These are phyloP conservation scores for Volucella bombylans DNA, from an alignment of 2,888 invertebrate genomes.

Conservation along the genomic window DNA sequence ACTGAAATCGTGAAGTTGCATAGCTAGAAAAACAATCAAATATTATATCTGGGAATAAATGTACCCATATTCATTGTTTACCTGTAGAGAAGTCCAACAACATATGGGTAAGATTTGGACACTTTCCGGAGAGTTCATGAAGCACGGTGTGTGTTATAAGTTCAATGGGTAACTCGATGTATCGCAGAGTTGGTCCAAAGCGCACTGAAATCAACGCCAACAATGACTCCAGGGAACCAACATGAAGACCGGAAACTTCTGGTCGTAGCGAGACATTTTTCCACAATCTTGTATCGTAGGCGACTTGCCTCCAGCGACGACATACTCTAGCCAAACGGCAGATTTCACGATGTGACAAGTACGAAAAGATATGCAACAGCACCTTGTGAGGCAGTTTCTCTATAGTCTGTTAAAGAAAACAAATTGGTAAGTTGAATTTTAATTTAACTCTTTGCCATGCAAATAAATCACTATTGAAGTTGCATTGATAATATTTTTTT, in stretches of 20 bases:
- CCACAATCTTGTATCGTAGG: slow-evolving; percentile 98
- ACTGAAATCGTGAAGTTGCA: slow-evolving; percentile 99
- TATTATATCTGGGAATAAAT: not conserved
- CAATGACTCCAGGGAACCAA: slow-evolving; percentile 92
- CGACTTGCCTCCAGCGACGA: slow-evolving; percentile 97
- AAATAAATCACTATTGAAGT: not conserved
- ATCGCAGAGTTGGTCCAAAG: slow-evolving; percentile 93
- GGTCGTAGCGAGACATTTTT: slow-evolving; percentile 97
- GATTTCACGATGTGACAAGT: slow-evolving; percentile 95
- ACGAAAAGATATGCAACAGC: slow-evolving; percentile 95
- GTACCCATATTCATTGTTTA: slow-evolving; percentile 75
- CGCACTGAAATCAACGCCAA: slow-evolving; percentile 93
- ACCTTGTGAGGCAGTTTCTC: slow-evolving; percentile 99
- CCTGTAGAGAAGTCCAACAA: slow-evolving; percentile 97
- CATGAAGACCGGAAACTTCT: slow-evolving; percentile 92
- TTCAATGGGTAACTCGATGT: slow-evolving; percentile 97
- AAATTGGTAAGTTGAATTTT: slow-evolving; percentile 1
- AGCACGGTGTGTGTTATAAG: slow-evolving; percentile 97
- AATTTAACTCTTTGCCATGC: not conserved
- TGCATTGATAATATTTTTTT: too few relatives aligned
- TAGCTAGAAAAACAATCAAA: slow-evolving; percentile 84
- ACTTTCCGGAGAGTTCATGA: slow-evolving; percentile 97
- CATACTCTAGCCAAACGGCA: slow-evolving; percentile 96
- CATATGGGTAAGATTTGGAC: slow-evolving; percentile 97
- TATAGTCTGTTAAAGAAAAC: slow-evolving; percentile 88